Evolutionary conservation across 2,797 vertebrate genomes (phyloP), one percentile per base, ranked within the genome.

Genomic region (Chrosomus eos): DNA sequence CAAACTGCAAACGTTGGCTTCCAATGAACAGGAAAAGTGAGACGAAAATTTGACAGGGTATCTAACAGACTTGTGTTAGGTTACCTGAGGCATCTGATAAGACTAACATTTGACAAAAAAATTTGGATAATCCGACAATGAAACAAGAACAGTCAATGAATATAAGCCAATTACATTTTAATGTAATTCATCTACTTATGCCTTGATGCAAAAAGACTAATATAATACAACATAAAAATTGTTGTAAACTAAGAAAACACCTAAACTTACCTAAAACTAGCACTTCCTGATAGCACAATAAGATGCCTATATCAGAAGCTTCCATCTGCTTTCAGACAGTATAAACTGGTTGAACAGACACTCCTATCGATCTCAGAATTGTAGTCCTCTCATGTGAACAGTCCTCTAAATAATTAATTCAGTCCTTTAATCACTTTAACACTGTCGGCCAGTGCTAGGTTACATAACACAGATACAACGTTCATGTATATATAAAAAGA

Each of bases 381-480:
- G 53, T 67, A 76, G 53, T 80, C 10, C 19, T 92, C 91, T 95
- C 93, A 90, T 90, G 87, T 94, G 87, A 93, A 89, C 90, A 79
- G 87, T 38, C 28, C 2, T 33, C 55, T 95, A 87, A 95, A 95
- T 95, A 51, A 95, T 95, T 94, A 28, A 96, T 88, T 83, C 55
- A 78, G 28, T 62, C 83, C 23, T 84, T 88, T 88, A 88, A 80
- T 90, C 88, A 88, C 80, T 83, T 71, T 78, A 62, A 90, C 82
- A 86, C 72, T 82, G 60, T 82, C 19, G 75, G 79, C 77, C 75
- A 86, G 83, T 58, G 40, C 36, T 28, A 10, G 10, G 82, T 83
- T 76, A 43, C 48, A 71, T 48, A 62, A 77, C 7, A 84, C 55
- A 88, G 85, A 86, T 45, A 26, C 13, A 78, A 76, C 53, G 70